A percentile compares a stretch with the other conserved stretches of the same genome.
Evolutionary conservation across 2,113 vertebrate species (phyloP).

Genomic region (Ariopsis seemanni): DNA sequence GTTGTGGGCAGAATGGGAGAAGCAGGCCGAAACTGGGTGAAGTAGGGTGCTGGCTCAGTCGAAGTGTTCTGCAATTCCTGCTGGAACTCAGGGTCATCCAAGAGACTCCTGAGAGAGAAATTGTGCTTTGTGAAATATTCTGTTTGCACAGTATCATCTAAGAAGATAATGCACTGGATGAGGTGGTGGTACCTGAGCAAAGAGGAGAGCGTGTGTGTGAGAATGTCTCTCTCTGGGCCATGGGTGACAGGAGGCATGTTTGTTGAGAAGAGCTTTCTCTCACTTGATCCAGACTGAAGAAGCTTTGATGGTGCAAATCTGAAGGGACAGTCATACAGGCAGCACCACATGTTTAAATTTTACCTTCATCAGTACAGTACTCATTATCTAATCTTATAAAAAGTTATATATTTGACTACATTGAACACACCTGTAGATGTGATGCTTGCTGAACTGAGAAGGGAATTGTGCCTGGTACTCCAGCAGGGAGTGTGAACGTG

Average conservation of each 20-base stretch:
- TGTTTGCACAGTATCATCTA: background rate
- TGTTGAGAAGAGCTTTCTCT: background rate
- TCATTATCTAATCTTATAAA: background rate
- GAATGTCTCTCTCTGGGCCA: slow-evolving; percentile 67
- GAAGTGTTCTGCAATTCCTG: slow-evolving; percentile 61
- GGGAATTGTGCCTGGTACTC: slow-evolving; percentile 75
- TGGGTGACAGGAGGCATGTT: slow-evolving; percentile 32
- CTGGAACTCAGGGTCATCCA: slow-evolving; percentile 79
- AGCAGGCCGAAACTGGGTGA: slow-evolving; percentile 66
- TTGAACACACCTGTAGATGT: slow-evolving; percentile 71
- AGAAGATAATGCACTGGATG: background rate
- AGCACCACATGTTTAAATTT: background rate
- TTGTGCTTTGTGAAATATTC: background rate
- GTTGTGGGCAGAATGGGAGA: slow-evolving; percentile 52
- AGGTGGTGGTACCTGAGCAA: slow-evolving; percentile 78
- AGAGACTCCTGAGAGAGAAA: slow-evolving; percentile 70
- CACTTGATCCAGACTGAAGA: background rate
- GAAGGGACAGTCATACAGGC: background rate
- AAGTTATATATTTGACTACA: background rate
- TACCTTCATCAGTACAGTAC: background rate
- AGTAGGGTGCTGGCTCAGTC: slow-evolving; percentile 75
- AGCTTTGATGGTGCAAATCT: slow-evolving; percentile 43
- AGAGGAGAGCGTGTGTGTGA: slow-evolving; percentile 67
- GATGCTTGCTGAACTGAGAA: slow-evolving; percentile 67
- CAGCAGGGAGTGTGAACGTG: slow-evolving; percentile 73